Evolutionary conservation across 2,888 invertebrate species (phyloP).

Genomic region (Patella depressa): DNA sequence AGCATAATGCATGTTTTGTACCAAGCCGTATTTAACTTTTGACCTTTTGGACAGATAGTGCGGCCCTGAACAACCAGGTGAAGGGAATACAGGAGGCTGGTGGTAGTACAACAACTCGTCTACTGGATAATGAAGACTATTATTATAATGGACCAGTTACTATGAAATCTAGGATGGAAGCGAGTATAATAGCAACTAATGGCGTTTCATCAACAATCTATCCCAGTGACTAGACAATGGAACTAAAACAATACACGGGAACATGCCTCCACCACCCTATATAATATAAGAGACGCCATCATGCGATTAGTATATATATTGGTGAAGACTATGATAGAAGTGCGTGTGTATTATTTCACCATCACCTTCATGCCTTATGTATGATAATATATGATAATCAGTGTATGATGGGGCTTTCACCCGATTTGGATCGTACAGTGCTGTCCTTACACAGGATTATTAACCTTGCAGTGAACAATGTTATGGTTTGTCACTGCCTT

Average conservation of each 20-base stretch:
- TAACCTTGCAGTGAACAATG: not conserved
- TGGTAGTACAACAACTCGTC: conserved; percentile 29
- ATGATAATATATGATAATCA: conserved; percentile 7
- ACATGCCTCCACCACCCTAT: too few species aligned
- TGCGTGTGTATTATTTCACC: not conserved
- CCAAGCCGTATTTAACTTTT: conserved; percentile 5
- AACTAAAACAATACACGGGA: too few species aligned
- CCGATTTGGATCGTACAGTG: not conserved
- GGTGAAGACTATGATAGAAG: conserved; percentile 4
- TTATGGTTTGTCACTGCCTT: not conserved
- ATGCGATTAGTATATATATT: not conserved
- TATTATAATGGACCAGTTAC: too few species aligned
- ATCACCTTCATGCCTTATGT: conserved; percentile 11
- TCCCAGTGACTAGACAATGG: too few species aligned
- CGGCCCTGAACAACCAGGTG: conserved; percentile 32
- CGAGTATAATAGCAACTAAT: too few species aligned
- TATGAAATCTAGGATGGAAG: too few species aligned
- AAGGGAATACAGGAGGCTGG: conserved; percentile 42
- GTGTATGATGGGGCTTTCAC: not conserved
- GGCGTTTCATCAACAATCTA: too few species aligned
- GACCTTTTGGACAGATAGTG: conserved; percentile 20
- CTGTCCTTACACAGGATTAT: not conserved
- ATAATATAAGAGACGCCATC: too few species aligned
- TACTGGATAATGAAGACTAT: too few species aligned
- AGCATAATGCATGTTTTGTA: not conserved